phyloP scores from a whole-genome alignment of 2,113 vertebrate species.

The Eulemur rufifrons region DNA sequence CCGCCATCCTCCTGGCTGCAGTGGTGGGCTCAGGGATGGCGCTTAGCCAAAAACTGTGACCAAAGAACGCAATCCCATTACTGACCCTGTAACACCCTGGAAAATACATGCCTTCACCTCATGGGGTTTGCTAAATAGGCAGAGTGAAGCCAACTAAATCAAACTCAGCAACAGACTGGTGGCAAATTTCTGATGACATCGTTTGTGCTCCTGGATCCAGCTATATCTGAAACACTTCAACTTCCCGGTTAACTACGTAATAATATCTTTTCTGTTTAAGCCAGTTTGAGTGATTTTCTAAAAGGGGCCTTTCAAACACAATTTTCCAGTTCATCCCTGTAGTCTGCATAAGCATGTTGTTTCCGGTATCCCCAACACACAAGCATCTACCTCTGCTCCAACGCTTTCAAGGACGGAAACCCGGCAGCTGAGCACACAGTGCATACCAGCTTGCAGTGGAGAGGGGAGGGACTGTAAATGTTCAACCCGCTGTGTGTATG shows the following conservation, averaged over 20 bases:
- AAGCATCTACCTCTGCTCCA: neutral
- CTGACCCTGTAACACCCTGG: neutral
- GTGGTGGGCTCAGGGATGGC: neutral
- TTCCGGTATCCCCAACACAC: fast-evolving
- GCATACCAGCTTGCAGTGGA: too few species aligned
- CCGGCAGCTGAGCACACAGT: neutral
- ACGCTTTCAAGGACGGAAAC: neutral
- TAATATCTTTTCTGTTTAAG: neutral
- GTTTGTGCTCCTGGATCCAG: neutral
- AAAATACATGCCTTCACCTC: neutral
- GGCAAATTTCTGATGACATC: neutral
- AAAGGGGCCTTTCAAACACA: neutral
- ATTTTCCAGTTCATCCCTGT: neutral
- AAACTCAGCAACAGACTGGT: neutral
- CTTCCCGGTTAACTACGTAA: neutral
- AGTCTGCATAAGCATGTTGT: neutral
- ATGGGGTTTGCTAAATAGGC: neutral
- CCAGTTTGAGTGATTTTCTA: neutral
- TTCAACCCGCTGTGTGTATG: neutral
- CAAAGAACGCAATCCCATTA: neutral
- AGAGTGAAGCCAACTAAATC: neutral
- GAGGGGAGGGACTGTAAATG: neutral
- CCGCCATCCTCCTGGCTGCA: neutral
- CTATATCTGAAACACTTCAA: neutral
- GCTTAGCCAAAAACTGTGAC: neutral